A percentile compares a stretch with the other conserved stretches of the same genome.
Conservation (phyloP, 2,797 vertebrate species). For the Carcharodon carcharias region DNA sequence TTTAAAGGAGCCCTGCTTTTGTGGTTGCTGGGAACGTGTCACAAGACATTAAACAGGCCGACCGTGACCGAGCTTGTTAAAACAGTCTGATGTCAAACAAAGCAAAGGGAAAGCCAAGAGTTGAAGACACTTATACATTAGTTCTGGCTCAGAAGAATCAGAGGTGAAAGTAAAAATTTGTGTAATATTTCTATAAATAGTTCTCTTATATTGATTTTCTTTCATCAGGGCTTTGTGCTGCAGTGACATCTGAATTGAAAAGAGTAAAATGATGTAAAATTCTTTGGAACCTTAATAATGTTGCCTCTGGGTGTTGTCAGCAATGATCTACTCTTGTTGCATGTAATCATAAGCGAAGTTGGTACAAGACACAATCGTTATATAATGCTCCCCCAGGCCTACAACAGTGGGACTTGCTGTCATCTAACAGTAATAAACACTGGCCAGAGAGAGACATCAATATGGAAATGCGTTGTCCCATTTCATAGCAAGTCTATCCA, state of each 20-base stretch:
- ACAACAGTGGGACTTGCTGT: constrained; percentile 1
- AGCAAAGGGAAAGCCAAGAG: neutral
- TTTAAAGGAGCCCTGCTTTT: neutral
- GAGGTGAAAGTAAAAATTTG: neutral
- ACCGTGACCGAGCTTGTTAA: neutral
- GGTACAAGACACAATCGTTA: neutral
- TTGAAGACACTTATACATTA: neutral
- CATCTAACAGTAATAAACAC: neutral
- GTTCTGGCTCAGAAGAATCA: neutral
- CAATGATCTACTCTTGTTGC: neutral
- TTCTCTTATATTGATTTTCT: neutral
- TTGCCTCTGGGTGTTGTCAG: neutral
- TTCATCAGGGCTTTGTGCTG: neutral
- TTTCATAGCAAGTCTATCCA: neutral
- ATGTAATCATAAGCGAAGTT: neutral
- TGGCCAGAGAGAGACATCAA: neutral
- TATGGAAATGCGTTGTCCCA: neutral
- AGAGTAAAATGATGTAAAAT: neutral
- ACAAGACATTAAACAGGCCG: neutral
- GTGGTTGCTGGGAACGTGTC: neutral
- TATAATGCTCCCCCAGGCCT: neutral
- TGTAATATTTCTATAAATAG: neutral
- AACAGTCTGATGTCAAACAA: neutral
- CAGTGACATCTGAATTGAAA: neutral
- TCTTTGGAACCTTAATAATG: neutral